Conservation (phyloP, 1,140 invertebrate genomes). For the Nephila pilipes region DNA sequence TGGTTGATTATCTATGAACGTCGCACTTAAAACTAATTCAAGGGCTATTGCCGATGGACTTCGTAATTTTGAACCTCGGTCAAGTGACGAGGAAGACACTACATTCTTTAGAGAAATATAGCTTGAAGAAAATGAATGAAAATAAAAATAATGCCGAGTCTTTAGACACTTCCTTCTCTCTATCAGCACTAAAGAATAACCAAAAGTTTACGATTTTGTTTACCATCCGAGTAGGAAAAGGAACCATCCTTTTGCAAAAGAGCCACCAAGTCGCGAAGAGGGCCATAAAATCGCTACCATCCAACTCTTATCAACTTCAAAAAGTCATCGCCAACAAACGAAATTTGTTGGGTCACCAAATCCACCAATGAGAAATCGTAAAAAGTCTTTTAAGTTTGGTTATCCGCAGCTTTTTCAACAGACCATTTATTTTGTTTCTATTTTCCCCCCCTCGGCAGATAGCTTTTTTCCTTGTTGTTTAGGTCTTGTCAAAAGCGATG, state of each 20-base stretch:
- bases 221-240: not conserved
- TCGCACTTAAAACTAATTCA: too few species aligned
- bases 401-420: constrained; percentile 1
- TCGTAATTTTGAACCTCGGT: too few species aligned
- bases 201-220: constrained; percentile 4
- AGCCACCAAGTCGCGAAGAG: constrained; percentile 3
- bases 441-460: not conserved
- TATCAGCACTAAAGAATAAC: not conserved
- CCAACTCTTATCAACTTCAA: not conserved
- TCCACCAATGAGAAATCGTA: constrained; percentile 16
- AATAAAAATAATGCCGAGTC: too few species aligned
- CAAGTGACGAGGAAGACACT: too few species aligned
- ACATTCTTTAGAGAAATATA: too few species aligned
- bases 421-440: not conserved
- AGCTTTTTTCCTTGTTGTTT: not conserved
- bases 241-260: not conserved
- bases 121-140: too few species aligned
- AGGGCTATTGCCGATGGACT: too few species aligned
- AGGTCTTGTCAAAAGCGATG: not conserved
- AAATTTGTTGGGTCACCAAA: constrained; percentile 5
- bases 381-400: not conserved
- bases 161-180: too few species aligned
- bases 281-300: constrained; percentile 12
- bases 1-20: too few species aligned
- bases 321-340: not conserved